Evolutionary conservation across 2,797 vertebrate species (phyloP), one percentile per base, ranked within the genome.

Genomic region (Tenualosa ilisha): DNA sequence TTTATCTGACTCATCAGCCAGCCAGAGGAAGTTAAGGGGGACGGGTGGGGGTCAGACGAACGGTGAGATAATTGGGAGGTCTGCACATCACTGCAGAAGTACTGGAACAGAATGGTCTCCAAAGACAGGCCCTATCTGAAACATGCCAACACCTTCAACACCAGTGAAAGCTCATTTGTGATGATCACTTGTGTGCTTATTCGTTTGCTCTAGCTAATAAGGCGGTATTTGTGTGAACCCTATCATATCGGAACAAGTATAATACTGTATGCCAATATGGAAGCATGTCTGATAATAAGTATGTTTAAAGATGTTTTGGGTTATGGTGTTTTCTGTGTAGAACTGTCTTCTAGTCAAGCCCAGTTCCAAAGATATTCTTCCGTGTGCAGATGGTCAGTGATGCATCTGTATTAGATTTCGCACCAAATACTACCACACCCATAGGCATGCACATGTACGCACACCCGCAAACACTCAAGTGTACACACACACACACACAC

Each of bases 241-340:
- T 37, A 68, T 75, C 1, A 40, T 46, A 43, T 43, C 15, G 20
- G 15, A 17, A 68, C 26, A 68, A 68, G 72, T 43, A 43, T 22
- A 72, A 56, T 40, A 26, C 61, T 63, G 61, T 31, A 79, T 68
- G 65, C 43, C 37, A 79, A 79, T 79, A 79, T 43, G 15, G 72
- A 40, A 79, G 72, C 72, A 79, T 79, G 72, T 79, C 72, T 20
- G 68, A 72, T 31, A 72, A 20, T 31, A 40, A 79, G 72, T 46
- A 3, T 3, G 40, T 46, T 20, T 79, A n/a, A 79, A 37, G 17
- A 43, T 20, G 40, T 22, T 79, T 43, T 46, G 40, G 72, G 4
- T 46, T 40, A 46, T 79, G 40, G 37, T 7, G 37, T 79, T 22
- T 79, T 20, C 31, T 79, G 72, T 79, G 37, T 3, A 72, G 6